Evolutionary conservation across 2,113 vertebrate species (phyloP).

Genomic region (Pterocles gutturalis): DNA sequence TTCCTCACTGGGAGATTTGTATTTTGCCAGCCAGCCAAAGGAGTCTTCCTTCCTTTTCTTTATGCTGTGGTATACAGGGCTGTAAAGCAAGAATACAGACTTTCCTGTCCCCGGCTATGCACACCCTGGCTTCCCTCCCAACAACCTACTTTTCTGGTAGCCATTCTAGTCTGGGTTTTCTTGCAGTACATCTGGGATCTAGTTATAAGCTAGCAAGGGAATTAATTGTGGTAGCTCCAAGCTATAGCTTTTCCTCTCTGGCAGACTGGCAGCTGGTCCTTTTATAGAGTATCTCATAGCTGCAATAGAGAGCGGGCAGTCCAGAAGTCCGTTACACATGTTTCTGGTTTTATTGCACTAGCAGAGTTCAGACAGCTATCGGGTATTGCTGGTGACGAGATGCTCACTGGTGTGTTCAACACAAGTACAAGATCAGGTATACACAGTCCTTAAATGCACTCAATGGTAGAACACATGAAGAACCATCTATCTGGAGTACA

Average conservation of each 20-base stretch:
- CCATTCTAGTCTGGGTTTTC: not conserved
- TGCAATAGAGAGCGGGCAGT: not conserved
- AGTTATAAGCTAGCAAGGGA: not conserved
- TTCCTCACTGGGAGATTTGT: not conserved
- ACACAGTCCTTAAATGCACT: not conserved
- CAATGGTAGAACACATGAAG: not conserved
- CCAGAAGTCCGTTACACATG: not conserved
- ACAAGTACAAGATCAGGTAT: not conserved
- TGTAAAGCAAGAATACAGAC: not conserved
- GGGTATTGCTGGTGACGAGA: not conserved
- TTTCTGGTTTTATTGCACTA: not conserved
- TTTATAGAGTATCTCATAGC: not conserved
- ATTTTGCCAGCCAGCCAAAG: not conserved
- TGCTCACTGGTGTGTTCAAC: not conserved
- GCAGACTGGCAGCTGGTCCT: not conserved
- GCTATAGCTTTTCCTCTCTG: not conserved
- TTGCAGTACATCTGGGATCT: not conserved
- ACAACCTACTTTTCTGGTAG: not conserved
- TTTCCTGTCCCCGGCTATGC: not conserved
- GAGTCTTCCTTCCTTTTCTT: not conserved
- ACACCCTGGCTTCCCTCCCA: not conserved
- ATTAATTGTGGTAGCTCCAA: not conserved
- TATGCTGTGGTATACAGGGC: not conserved
- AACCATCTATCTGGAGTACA: not conserved
- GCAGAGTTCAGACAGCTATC: conserved; percentile 4